Evolutionary conservation across 2,888 invertebrate genomes (phyloP), one percentile per base, ranked within the genome.

Genomic region (Pammene aurita): DNA sequence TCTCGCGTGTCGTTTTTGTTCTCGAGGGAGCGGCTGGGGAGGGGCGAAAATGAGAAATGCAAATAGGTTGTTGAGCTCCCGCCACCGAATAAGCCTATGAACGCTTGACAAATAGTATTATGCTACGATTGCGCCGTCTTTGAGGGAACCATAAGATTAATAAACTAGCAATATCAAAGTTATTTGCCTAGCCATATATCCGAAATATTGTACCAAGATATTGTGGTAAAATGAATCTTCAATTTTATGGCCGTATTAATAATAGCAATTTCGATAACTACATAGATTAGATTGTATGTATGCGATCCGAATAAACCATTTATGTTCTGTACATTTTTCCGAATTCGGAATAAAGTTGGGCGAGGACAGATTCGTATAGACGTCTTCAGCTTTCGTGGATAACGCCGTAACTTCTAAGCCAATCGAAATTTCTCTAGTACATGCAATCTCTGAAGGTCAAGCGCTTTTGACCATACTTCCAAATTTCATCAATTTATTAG

Each of bases 41-140:
- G 86, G 87, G 88, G 85, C 80, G 87, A 84, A 90, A 89, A 90
- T 90, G 89, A 89, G 89, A 90, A 88, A 89, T 90, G 89, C 88
- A 90, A 90, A 90, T 90, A 86, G 81, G 84, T 82, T 84, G 85
- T 84, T 85, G 86, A 87, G 85, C 82, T 83, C 81, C 80, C 81
- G 79, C 78, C 79, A 75, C 78, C 77, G 81, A 86, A 85, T 87
- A 88, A 88, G 85, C 86, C 84, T 81, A 85, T 84, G 84, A 88
- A 84, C 80, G 82, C 80, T 79, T 86, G 84, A 88, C 87, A 88
- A 90, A 87, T 86, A 87, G 81, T 81, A 86, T 86, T 83, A 85
- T 79, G 77, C 79, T 76, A 79, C 81, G 82, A 86, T 86, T 84
- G 82, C 80, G 78, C 71, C 75, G 75, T 78, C 78, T 77, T 71